Evolutionary conservation across 2,113 vertebrate species (phyloP), one percentile per base, ranked within the genome.

Genomic region (Brachypteracias leptosomus): DNA sequence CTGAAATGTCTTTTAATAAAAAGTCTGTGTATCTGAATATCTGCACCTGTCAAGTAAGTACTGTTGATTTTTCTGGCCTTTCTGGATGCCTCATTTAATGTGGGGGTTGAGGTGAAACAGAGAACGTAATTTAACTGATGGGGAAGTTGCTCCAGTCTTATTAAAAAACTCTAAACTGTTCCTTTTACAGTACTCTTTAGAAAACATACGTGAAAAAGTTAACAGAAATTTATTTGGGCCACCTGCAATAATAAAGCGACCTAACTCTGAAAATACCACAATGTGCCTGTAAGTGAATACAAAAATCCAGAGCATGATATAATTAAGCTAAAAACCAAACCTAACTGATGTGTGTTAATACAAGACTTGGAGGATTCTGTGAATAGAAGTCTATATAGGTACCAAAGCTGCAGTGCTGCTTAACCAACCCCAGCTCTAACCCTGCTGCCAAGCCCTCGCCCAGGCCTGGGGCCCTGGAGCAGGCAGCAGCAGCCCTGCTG

Each of bases 231-330:
- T 94, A 65, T 68, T 78, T 87, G 70, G 42, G 52, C 61, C 81
- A 75, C 68, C 47, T 84, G 73, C 74, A 61, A 11, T 66, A 87
- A 88, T 72, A 82, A 91, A 87, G 77, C 46, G 57, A 67, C 61
- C 35, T 36, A 46, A 75, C 65, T 31, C 29, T 49, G 38, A 78
- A 89, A 95, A 72, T 38, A 54, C 33, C 8, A 17, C 3, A 5
- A 16, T 36, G 8, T 0, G 0, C 42, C 61, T 58, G 19, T 9
- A 47, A 71, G 59, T 63, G 85, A 68, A 28, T 55, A 18, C 40
- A 70, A 88, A 88, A 79, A 88, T n/a, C 40, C 2, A 3, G 55
- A 70, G 40, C 33, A 31, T 38, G 63, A 72, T 80, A 33, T 6
- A 52, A 66, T 73, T 73, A 65, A 80, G 68, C 33, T 70, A 73